Evolutionary conservation across 2,797 vertebrate genomes (phyloP), one percentile per base, ranked within the genome.

Genomic region (Pangasius macronema): DNA sequence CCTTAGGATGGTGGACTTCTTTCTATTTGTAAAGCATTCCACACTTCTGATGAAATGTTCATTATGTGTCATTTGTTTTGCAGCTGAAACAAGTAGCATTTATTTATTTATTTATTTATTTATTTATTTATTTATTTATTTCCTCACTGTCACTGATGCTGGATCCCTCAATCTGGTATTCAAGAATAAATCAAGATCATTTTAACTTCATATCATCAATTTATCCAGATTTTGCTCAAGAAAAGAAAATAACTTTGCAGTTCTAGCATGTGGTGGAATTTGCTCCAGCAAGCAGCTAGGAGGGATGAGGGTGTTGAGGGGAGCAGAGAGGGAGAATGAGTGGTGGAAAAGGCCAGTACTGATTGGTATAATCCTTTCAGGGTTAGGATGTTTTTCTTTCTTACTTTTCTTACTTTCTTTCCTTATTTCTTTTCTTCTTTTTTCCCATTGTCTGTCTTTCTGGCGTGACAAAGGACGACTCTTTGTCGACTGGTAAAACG

Each of bases 401-500:
- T 79, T 57, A 36, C 6, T 18, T 77, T 77, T 30, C 16, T 53
- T 75, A 51, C 73, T 8, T 33, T 10, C 7, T 55, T 63, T n/a
- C 2, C 20, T 53, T 77, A 24, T 55, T 59, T 79, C 27, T 36
- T 18, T 68, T 49, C 3, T 87, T 81, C n/a, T 27, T 51, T 53
- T 65, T 42, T 42, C 42, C 2, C 16, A 11, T 42, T 61, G 55
- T 59, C 36, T 3, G 11, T 42, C 36, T 81, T 81, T 61, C 51
- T 55, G 8, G 30, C 2, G 2, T 55, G 51, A 53, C 10, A 59
- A 61, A 81, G 36, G 10, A 33, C 1, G 53, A 82, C 30, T 27
- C 68, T 42, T 57, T 82, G 51, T 79, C 49, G 63, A 76, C 61
- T 10, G 18, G 11, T 87, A 85, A 87, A 84, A 65, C 36, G 80